Percentiles rank a stretch among this genome's conserved stretches.
These are phyloP conservation scores for Muricea muricata DNA, from an alignment of 92 coral and sea anemone genomes.

Conservation along the genomic window DNA sequence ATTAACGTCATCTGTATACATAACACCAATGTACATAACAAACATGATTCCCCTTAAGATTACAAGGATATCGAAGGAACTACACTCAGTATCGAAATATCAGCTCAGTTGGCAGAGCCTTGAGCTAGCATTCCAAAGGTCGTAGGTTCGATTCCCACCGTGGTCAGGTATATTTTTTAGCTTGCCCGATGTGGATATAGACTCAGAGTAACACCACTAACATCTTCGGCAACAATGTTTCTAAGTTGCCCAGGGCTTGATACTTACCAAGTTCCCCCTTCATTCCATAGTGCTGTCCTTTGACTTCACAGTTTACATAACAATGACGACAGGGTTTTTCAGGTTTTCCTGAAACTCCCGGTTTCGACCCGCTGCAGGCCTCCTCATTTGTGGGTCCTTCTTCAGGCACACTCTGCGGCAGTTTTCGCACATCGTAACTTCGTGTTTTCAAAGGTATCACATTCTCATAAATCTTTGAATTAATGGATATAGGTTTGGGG, in stretches of 20 bases:
- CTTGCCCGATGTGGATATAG: no score
- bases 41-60: no score
- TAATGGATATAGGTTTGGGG: slow-evolving; percentile 33
- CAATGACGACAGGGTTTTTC: slow-evolving; percentile 33
- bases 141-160: no score
- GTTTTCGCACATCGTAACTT: slow-evolving; percentile 29
- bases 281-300: background rate
- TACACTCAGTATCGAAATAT: no score
- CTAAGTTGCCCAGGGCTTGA: background rate
- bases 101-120: no score
- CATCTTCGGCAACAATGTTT: background rate
- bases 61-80: no score
- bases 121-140: no score
- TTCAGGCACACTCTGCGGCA: slow-evolving; percentile 10
- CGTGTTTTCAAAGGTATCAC: slow-evolving; percentile 35
- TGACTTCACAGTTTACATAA: slow-evolving; percentile 18
- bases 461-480: slow-evolving; percentile 32
- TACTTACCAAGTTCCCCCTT: background rate
- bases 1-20: no score
- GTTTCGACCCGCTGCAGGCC: slow-evolving; percentile 14
- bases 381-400: slow-evolving; percentile 38
- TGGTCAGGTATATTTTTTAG: no score
- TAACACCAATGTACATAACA: no score
- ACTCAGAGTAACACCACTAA: no score
- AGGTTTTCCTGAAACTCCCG: slow-evolving; percentile 25